Evolutionary conservation across 2,113 vertebrate genomes (phyloP).

Genomic region (Mirza zaza): DNA sequence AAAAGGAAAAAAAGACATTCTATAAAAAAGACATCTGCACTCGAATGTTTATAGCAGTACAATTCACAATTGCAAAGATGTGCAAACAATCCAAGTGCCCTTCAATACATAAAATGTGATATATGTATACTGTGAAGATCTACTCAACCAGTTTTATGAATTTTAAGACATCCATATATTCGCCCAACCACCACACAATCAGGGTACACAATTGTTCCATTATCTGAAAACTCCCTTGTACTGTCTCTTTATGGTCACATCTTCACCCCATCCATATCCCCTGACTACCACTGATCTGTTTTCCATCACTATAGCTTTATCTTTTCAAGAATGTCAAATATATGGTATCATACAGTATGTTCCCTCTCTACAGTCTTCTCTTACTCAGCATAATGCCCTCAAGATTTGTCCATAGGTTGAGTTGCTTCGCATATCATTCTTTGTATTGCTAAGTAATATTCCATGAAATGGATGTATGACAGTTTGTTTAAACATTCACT

Average conservation of each 20-base stretch:
- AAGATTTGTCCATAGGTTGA: not conserved
- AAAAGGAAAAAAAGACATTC: no score
- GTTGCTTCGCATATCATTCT: not conserved
- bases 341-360: not conserved
- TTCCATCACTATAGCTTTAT: not conserved
- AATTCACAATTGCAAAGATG: no score
- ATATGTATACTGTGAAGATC: no score
- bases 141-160: not conserved
- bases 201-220: not conserved
- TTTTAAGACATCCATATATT: not conserved
- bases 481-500: not conserved
- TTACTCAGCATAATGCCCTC: not conserved
- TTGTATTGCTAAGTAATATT: not conserved
- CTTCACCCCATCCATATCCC: not conserved
- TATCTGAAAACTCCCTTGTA: not conserved
- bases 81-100: no score
- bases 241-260: not conserved
- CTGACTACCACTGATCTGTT: not conserved
- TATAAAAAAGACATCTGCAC: no score
- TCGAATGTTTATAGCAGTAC: no score
- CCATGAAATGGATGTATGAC: not conserved
- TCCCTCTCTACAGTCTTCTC: not conserved
- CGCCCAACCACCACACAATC: not conserved
- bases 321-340: not conserved
- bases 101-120: no score